These are phyloP conservation scores for Microctonus hyperodae DNA, from an alignment of 2,888 invertebrate species.

Conservation along the genomic window DNA sequence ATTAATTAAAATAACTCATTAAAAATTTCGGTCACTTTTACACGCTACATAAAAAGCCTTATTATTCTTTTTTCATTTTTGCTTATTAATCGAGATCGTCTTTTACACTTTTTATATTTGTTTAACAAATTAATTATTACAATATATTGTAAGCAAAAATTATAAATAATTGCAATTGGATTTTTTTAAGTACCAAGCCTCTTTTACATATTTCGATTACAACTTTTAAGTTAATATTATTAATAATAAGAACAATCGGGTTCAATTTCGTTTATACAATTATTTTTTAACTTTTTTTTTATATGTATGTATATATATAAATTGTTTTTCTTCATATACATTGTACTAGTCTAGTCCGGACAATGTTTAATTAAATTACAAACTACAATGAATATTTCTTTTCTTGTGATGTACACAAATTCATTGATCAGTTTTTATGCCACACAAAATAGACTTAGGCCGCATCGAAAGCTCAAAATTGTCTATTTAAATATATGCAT, in stretches of 20 bases:
- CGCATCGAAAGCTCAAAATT: constrained; percentile 31
- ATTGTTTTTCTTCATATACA: too few relatives aligned
- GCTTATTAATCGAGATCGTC: constrained; percentile 4
- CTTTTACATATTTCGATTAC: neutral
- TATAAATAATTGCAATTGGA: constrained; percentile 18
- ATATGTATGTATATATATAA: neutral
- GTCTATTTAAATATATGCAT: neutral
- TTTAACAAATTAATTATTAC: constrained; percentile 19
- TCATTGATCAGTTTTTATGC: neutral
- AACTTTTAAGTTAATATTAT: neutral
- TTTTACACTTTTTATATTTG: neutral
- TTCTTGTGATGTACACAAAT: neutral
- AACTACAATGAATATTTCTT: neutral
- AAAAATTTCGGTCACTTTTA: constrained; percentile 28
- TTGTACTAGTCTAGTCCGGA: neutral
- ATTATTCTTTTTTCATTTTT: neutral
- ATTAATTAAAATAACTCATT: constrained; percentile 32
- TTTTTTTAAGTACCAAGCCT: constrained; percentile 29
- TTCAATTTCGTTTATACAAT: neutral
- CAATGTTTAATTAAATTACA: neutral
- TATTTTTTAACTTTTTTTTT: neutral
- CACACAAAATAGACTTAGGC: constrained; percentile 33
- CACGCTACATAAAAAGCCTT: constrained; percentile 5
- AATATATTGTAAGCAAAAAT: constrained; percentile 32
- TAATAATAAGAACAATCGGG: neutral